Conservation (phyloP, 2,113 vertebrate species). For the Halcyon malimbica region DNA sequence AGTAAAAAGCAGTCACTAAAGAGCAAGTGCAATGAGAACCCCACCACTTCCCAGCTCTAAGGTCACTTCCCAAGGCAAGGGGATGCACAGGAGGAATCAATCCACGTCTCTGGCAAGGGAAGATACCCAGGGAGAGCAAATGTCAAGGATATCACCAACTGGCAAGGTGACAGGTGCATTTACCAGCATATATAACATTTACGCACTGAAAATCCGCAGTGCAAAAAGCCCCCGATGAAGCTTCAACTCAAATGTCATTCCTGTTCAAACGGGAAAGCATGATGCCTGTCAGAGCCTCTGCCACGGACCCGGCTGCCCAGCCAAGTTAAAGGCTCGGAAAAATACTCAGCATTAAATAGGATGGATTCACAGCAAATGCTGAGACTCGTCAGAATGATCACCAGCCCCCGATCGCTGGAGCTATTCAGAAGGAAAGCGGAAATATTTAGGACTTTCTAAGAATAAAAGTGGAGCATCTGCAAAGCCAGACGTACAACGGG, state of each 20-base stretch:
- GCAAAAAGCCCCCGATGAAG: conserved; percentile 9
- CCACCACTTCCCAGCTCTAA: not conserved
- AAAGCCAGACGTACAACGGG: conserved; percentile 26
- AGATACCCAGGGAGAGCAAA: not conserved
- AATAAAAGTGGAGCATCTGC: conserved; percentile 56
- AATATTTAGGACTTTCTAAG: conserved; percentile 57
- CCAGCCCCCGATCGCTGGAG: not conserved
- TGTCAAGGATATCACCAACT: not conserved
- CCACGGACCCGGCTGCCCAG: not conserved
- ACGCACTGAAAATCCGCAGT: not conserved
- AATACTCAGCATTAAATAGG: not conserved
- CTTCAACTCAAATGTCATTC: conserved; percentile 43
- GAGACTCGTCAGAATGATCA: not conserved
- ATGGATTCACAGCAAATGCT: not conserved
- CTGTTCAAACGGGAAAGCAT: not conserved
- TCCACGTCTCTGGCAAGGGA: not conserved
- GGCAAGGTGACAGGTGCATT: not conserved
- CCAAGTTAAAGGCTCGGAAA: not conserved
- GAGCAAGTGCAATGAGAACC: not conserved
- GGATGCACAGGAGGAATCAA: not conserved
- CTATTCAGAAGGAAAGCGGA: conserved; percentile 14
- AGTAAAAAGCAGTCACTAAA: not conserved
- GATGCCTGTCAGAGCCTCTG: conserved; percentile 15
- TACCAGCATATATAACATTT: conserved; percentile 6
- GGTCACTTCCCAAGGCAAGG: not conserved